These are phyloP conservation scores for Mellivora capensis DNA, from an alignment of 2,113 vertebrate species.

Conservation along the genomic window DNA sequence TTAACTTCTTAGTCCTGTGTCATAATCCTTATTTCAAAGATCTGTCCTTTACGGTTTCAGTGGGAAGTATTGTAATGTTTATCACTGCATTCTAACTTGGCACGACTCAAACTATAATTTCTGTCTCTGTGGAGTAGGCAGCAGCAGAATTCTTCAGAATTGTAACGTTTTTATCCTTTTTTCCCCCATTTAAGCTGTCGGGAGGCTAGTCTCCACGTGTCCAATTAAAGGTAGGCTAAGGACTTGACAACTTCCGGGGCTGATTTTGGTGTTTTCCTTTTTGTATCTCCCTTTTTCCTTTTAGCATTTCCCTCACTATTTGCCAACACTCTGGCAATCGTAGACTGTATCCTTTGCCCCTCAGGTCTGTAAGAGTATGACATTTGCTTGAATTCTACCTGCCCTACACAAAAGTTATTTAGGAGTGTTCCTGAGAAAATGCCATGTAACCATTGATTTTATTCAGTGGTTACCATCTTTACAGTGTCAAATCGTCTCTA, in stretches of 20 bases:
- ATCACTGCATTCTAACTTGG: neutral
- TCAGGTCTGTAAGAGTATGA: neutral
- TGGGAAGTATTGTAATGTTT: neutral
- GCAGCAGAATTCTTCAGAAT: neutral
- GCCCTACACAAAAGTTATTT: neutral
- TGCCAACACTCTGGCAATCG: neutral
- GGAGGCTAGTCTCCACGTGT: neutral
- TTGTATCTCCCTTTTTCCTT: neutral
- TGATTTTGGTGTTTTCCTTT: neutral
- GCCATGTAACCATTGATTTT: neutral
- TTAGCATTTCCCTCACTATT: neutral
- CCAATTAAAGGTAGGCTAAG: neutral
- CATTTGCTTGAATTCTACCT: neutral
- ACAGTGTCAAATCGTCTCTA: neutral
- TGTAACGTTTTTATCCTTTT: neutral
- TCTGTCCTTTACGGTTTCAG: neutral
- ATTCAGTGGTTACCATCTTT: neutral
- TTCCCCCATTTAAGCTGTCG: neutral
- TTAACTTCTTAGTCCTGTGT: neutral
- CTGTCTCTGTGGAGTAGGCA: neutral
- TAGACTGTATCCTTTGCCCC: neutral
- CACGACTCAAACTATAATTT: neutral
- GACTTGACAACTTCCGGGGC: neutral
- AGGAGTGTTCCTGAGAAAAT: neutral
- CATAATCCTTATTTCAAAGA: neutral